Base-by-base conservation (phyloP, 2,797 vertebrate species). In the Rhynchotus rufescens region DNA sequence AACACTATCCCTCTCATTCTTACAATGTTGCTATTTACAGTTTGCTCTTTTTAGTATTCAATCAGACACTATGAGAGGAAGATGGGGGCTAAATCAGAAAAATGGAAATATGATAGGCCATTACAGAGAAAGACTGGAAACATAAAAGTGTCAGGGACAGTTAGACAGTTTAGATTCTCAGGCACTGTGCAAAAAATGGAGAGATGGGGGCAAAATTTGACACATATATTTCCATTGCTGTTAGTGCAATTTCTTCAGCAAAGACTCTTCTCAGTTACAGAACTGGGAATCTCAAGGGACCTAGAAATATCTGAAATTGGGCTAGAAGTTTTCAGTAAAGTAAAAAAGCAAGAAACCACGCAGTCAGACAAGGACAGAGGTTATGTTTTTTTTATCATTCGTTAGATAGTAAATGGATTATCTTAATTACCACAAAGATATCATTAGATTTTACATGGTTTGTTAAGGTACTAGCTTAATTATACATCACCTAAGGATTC, bases 61-160 rank as follows among this genome's bases (percentile, higher is more conserved):
- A 11, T 30, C 15, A 86, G 17, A 74, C 45, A 3, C 30, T 74
- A 51, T 19, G 25, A 69, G 15, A 30, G 30, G 15, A 45, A 56
- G 15, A 4, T 9, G 51, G 32, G 77, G 28, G 32, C 62, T 64
- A 77, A 85, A 64, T 38, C 30, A 57, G 9, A 60, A 45, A 78
- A 80, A 81, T 9, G 15, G 52, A 80, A 59, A 73, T 0, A 0
- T 66, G n/a, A 56, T 68, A 22, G 32, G 8, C n/a, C 16, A 30
- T 25, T n/a, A 34, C 64, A 62, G n/a, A 74, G 10, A 65, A 38
- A 14, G 49, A 45, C 36, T 45, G 19, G 10, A 54, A 54, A 64
- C 2, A 1, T 51, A 2, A 1, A 8, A 13, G 52, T 25, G 9
- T 19, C 1, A 3, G 14, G 9, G 8, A 86, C 2, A 51, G 49